phyloP scores from a whole-genome alignment of 2,888 invertebrate species.

The Leptura quadrifasciata region DNA sequence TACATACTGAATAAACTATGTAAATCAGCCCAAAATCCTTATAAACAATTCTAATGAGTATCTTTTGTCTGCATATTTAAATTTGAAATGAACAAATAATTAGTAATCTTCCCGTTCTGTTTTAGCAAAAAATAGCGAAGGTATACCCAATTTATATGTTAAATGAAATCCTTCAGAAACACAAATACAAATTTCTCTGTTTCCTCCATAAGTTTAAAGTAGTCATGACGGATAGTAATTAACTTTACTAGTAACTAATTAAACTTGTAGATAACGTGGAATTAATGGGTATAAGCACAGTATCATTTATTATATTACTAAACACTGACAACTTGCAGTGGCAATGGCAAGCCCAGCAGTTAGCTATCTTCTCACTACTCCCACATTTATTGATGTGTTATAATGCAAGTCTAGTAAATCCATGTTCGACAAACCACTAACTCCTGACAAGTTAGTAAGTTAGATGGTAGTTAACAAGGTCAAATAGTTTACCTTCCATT shows the following conservation, averaged over 20 bases:
- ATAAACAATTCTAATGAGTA: too few relatives aligned
- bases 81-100: too few relatives aligned
- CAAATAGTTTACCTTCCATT: background rate
- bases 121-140: too few relatives aligned
- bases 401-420: background rate
- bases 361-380: slow-evolving; percentile 12
- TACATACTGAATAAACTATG: too few relatives aligned
- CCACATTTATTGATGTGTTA: slow-evolving; percentile 2
- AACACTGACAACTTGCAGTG: background rate
- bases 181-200: background rate
- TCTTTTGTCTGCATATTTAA: too few relatives aligned
- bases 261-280: slow-evolving; percentile 17
- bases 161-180: background rate
- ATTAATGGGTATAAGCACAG: slow-evolving; percentile 15
- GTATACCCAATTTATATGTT: background rate
- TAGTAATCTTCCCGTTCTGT: too few relatives aligned
- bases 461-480: background rate
- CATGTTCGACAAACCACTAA: background rate
- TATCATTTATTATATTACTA: slow-evolving; percentile 15
- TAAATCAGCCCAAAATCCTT: too few relatives aligned
- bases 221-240: slow-evolving; percentile 3
- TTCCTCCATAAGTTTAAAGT: background rate
- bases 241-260: slow-evolving; percentile 15
- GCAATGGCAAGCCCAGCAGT: background rate
- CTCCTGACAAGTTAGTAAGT: background rate